Evolutionary conservation across 2,888 invertebrate genomes (phyloP), one percentile per base, ranked within the genome.

Genomic region (Coenonympha glycerion): DNA sequence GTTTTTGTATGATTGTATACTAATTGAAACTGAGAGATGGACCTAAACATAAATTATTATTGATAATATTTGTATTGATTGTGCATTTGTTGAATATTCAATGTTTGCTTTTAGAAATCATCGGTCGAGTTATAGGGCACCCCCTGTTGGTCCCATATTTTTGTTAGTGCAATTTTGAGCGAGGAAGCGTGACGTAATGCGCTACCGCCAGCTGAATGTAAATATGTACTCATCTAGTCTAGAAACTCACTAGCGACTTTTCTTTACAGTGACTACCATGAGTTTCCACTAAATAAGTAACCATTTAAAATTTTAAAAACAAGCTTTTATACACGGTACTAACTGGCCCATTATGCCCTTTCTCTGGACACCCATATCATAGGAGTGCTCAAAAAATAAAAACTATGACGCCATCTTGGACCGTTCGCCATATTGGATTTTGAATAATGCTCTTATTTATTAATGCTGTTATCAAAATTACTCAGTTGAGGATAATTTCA

Each of bases 111-210:
- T 33, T 44, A 55, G 57, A 60, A 66, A 67, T 65, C 66, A 71
- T 65, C 63, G 62, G 56, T 59, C 58, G 63, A 61, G 62, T 59
- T 61, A 56, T 52, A 62, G 65, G 69, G 66, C 61, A 56, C 55
- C 69, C 59, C 49, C 49, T 57, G 46, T 53, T 42, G 63, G 69
- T 66, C 70, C 71, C 67, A 74, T 79, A 80, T 80, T 84, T 79
- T 83, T 85, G 83, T 85, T 85, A 85, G 79, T 71, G 78, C 79
- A 82, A 83, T 82, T 81, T 85, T 81, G 76, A 71, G 69, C 72
- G 70, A 63, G 49, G 36, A 55, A 53, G 55, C 53, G 60, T 58
- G 31, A 53, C 61, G 63, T 62, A 61, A n/a, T n/a, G 55, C 66
- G 62, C 56, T 42, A 52, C 47, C 45, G 15, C 40, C 68, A 70